These are phyloP conservation scores for Heliconius congener DNA, from an alignment of 1,140 invertebrate genomes.

Conservation along the genomic window DNA sequence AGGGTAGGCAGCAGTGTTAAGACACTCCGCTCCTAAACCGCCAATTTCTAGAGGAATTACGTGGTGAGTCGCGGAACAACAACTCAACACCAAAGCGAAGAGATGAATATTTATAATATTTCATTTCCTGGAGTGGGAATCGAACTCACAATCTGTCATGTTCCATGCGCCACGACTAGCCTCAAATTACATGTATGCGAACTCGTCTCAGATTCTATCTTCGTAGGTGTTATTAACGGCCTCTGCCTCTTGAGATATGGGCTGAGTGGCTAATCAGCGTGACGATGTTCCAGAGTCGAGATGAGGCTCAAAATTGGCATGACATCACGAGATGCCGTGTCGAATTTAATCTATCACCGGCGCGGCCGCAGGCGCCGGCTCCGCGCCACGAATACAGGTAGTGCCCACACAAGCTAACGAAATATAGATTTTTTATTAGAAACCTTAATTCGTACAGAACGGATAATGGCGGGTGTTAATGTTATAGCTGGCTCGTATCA, in stretches of 20 bases:
- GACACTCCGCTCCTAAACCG: too few species aligned
- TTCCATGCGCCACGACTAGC: too few species aligned
- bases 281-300: constrained; percentile 58
- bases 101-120: too few species aligned
- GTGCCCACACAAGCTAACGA: constrained; percentile 58
- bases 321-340: constrained; percentile 75
- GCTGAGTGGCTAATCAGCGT: constrained; percentile 69
- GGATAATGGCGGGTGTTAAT: constrained; percentile 52
- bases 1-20: too few species aligned
- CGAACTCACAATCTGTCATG: too few species aligned
- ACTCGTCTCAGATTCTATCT: constrained; percentile 32
- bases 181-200: neutral
- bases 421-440: constrained; percentile 54
- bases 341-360: constrained; percentile 80
- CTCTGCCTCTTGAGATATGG: constrained; percentile 48
- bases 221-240: constrained; percentile 50
- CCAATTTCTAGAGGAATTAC: too few species aligned
- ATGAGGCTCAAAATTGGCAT: constrained; percentile 70
- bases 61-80: too few species aligned
- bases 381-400: constrained; percentile 65
- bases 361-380: constrained; percentile 66
- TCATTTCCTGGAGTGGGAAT: too few species aligned
- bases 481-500: constrained; percentile 38
- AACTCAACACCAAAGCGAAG: too few species aligned
- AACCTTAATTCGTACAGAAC: constrained; percentile 52